Conservation (phyloP, 2,797 vertebrate genomes). For the Synanceia verrucosa region DNA sequence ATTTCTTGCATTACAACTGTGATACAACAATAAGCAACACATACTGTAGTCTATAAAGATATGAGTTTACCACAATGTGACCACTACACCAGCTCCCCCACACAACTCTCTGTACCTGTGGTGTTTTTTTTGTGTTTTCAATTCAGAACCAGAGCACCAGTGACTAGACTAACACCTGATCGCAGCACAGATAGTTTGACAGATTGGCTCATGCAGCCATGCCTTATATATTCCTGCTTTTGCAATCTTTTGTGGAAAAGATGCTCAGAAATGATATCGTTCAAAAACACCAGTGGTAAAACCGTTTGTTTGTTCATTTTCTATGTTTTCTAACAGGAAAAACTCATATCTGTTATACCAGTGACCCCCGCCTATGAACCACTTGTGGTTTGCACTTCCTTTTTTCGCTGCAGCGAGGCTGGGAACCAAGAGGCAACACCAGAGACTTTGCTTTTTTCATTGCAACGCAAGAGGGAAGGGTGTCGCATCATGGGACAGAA, state of each 20-base stretch:
- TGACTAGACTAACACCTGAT: not conserved
- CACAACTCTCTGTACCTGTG: not conserved
- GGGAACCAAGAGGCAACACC: not conserved
- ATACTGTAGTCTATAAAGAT: not conserved
- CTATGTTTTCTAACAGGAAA: conserved; percentile 6
- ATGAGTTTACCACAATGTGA: not conserved
- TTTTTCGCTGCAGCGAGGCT: not conserved
- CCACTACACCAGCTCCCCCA: not conserved
- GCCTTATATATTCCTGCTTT: not conserved
- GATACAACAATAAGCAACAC: not conserved
- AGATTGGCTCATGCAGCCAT: not conserved
- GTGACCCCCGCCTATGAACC: not conserved
- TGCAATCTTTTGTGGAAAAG: not conserved
- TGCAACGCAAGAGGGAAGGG: not conserved
- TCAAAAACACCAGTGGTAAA: not conserved
- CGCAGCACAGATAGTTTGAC: not conserved
- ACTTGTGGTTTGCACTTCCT: conserved; percentile 24
- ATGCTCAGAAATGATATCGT: not conserved
- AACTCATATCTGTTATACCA: not conserved
- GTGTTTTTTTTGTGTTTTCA: not conserved
- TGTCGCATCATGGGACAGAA: conserved; percentile 1
- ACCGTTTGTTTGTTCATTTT: not conserved
- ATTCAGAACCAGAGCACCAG: not conserved
- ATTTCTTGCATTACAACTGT: not conserved
- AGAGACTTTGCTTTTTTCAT: not conserved